These are phyloP conservation scores for Xenopus borealis DNA, from an alignment of 2,113 vertebrate genomes.

Conservation along the genomic window DNA sequence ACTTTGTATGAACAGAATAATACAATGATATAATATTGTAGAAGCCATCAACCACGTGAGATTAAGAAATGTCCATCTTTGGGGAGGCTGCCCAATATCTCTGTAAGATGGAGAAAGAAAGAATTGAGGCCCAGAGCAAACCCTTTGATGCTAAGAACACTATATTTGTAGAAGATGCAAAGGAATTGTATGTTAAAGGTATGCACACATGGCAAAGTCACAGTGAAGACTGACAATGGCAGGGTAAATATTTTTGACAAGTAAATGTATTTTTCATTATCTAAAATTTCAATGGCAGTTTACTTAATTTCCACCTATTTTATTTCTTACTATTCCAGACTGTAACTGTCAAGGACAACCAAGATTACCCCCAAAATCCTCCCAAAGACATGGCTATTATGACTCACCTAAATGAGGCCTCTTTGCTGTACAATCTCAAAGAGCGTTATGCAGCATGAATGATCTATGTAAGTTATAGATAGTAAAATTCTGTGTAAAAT, in stretches of 20 bases:
- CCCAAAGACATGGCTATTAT: conserved; percentile 93
- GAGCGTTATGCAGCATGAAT: conserved; percentile 71
- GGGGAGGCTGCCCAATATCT: conserved; percentile 75
- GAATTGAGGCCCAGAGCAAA: conserved; percentile 75
- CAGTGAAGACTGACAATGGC: conserved; percentile 73
- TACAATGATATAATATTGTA: too few species aligned
- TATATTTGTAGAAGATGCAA: conserved; percentile 72
- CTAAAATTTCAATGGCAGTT: background rate
- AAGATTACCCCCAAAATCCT: conserved; percentile 76
- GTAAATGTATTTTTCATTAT: background rate
- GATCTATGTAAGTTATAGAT: conserved; percentile 65
- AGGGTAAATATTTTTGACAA: conserved; percentile 60
- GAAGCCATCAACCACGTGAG: conserved; percentile 69
- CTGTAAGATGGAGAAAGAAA: conserved; percentile 79
- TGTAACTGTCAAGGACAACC: conserved; percentile 58
- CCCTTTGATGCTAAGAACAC: conserved; percentile 85
- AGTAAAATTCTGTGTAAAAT: too few species aligned
- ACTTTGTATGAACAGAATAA: too few species aligned
- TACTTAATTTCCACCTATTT: rapidly evolving
- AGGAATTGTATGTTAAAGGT: conserved; percentile 83
- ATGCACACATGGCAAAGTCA: conserved; percentile 77
- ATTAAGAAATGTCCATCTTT: conserved; percentile 79
- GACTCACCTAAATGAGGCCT: conserved; percentile 87
- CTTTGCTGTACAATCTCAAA: conserved; percentile 87
- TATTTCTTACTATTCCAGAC: conserved; percentile 53